A percentile compares a stretch with the other conserved stretches of the same genome.
phyloP scores from a whole-genome alignment of 2,797 vertebrate species.

The Cichlasoma orientale region DNA sequence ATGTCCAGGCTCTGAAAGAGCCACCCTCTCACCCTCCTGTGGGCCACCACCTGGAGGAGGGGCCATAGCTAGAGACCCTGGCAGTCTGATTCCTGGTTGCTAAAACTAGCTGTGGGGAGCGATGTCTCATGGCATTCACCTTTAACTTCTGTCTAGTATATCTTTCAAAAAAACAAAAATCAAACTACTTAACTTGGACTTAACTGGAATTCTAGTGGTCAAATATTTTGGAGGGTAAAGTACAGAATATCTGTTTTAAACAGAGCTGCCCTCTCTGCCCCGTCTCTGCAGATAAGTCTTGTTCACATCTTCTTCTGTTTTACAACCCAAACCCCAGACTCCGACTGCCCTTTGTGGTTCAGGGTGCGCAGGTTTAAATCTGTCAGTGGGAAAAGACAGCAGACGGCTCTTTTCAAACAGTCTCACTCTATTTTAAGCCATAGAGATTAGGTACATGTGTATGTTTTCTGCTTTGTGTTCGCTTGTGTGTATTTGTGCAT shows the following conservation, averaged over 20 bases:
- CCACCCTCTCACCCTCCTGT: not conserved
- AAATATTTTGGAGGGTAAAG: constrained; percentile 11
- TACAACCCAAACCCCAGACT: constrained; percentile 22
- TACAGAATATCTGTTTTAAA: constrained; percentile 10
- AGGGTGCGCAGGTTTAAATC: constrained; percentile 30
- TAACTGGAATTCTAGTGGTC: constrained; percentile 6
- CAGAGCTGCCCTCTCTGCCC: constrained; percentile 17
- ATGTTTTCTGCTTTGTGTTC: constrained; percentile 11
- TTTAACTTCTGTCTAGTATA: not conserved
- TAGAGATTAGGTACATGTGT: constrained; percentile 10
- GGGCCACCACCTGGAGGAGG: not conserved
- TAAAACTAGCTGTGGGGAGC: not conserved
- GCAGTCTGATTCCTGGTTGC: not conserved
- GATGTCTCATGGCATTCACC: not conserved
- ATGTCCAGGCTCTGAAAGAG: not conserved
- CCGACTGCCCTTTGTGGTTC: constrained; percentile 31
- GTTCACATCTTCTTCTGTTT: constrained; percentile 53
- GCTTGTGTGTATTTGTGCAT: not conserved
- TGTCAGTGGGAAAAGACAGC: constrained; percentile 35
- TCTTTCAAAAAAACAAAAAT: not conserved
- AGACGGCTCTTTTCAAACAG: constrained; percentile 13
- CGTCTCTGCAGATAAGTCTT: constrained; percentile 3
- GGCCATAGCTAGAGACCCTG: not conserved
- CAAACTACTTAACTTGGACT: not conserved
- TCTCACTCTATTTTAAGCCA: constrained; percentile 21